Evolutionary conservation across 92 coral and sea anemone species (phyloP), one percentile per base, ranked within the genome.

Genomic region (Paragorgia papillata): DNA sequence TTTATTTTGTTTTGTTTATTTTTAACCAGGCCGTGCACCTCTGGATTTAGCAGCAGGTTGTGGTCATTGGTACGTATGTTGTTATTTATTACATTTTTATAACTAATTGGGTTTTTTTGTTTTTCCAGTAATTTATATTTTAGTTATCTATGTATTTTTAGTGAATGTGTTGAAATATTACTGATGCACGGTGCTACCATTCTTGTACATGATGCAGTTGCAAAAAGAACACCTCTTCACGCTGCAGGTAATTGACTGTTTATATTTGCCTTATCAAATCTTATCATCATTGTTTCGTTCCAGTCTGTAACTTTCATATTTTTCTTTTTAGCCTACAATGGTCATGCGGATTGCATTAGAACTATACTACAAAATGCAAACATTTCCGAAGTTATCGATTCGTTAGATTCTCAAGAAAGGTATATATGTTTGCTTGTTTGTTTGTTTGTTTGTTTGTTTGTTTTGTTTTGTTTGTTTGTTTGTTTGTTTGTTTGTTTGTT

Each of bases 331-430:
- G 98, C 98, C 28, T 89, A 91, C 73, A 91, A 94, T 77, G 98
- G 98, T 9, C 95, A 94, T 80, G 91, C 97, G 10, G 98, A 94
- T 70, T 91, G 97, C 76, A 85, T 94, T 35, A 83, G 97, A 75
- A 76, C 88, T 53, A 87, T 94, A 28, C 87, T 94, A 14, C 98
- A 94, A 41, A 86, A 94, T 41, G 56, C 79, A 30, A 92, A 87
- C 24, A 82, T 41, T 84, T 82, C 84, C 18, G 87, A 83, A 66
- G 56, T 76, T 21, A 69, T 94, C 17, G 90, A 94, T 81, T 82
- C 92, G 62, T 20, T 77, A n/a, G 98, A 94, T 74, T 90, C 81
- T 0, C 92, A 86, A n/a, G 92, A 75, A 69, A 94, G 98, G 98
- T 94, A 40, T 46, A 79, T 34, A 28, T 1, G 10, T 57, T 1